Percentiles rank a stretch among this genome's conserved stretches.
These are phyloP conservation scores for Argyra leucocephala DNA, from an alignment of 2,888 invertebrate genomes.

Conservation along the genomic window DNA sequence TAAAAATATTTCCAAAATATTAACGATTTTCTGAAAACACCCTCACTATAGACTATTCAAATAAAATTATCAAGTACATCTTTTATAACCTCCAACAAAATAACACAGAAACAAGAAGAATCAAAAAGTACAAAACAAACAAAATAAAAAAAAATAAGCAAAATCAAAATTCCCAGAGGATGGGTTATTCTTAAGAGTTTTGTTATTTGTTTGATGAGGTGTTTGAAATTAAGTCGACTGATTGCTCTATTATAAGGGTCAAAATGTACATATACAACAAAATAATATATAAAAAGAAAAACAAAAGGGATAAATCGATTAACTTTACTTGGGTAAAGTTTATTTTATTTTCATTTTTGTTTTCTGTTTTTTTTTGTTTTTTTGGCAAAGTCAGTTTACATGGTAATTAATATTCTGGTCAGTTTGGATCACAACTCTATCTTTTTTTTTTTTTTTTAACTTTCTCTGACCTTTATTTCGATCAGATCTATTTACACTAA, in stretches of 20 bases:
- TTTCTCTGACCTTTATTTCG: too few species aligned
- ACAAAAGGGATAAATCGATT: neutral
- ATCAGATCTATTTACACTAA: too few species aligned
- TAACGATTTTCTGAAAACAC: too few species aligned
- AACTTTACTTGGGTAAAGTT: neutral
- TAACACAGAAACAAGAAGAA: neutral
- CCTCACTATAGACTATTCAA: too few species aligned
- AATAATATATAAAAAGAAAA: neutral
- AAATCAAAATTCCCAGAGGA: neutral
- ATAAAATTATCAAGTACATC: too few species aligned
- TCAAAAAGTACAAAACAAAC: neutral
- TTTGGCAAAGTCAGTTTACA: neutral
- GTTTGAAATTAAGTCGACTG: constrained; percentile 10
- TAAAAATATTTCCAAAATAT: too few species aligned
- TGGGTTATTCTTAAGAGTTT: neutral
- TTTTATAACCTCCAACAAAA: too few species aligned
- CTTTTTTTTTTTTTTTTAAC: too few species aligned
- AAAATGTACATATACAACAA: neutral
- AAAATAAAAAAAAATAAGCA: neutral
- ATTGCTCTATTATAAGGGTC: constrained; percentile 11
- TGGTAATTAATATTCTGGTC: constrained; percentile 6
- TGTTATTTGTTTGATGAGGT: constrained; percentile 8
- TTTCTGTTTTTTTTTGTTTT: neutral
- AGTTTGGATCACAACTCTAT: neutral
- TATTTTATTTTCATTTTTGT: neutral